Conservation (phyloP, 2,888 invertebrate species). For the Netelia fuscicornis region DNA sequence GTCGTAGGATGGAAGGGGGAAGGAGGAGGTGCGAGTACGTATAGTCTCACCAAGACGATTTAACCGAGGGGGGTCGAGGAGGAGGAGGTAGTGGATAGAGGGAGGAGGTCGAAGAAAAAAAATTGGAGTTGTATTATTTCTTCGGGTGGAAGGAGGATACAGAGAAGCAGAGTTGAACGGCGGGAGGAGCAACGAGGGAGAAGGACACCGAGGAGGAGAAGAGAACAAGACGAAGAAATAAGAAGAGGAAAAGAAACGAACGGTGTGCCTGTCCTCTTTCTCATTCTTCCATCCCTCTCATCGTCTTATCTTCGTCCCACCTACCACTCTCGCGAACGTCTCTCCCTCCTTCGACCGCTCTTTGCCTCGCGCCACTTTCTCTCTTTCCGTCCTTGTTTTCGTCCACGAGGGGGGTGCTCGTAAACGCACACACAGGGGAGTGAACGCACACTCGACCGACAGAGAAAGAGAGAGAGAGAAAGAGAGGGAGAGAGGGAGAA, state of each 20-base stretch:
- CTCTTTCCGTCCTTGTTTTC: slow-evolving; percentile 51
- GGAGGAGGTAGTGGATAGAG: neutral
- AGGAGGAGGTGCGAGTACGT: slow-evolving; percentile 53
- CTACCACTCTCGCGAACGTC: slow-evolving; percentile 41
- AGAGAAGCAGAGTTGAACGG: slow-evolving; percentile 57
- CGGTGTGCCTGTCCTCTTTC: slow-evolving; percentile 44
- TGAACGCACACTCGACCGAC: neutral
- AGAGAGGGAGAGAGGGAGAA: slow-evolving; percentile 11
- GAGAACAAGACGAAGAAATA: slow-evolving; percentile 49
- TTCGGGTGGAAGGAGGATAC: slow-evolving; percentile 61
- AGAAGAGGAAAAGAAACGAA: slow-evolving; percentile 21
- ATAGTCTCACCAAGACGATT: slow-evolving; percentile 12
- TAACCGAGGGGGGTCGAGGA: neutral
- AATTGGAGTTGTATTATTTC: slow-evolving; percentile 60
- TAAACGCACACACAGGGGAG: slow-evolving; percentile 2
- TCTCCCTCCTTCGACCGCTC: slow-evolving; percentile 29
- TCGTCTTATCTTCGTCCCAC: slow-evolving; percentile 59
- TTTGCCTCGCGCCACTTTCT: slow-evolving; percentile 39
- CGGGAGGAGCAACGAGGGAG: slow-evolving; percentile 70
- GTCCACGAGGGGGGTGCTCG: slow-evolving; percentile 31
- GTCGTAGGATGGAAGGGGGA: neutral
- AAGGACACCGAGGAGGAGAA: slow-evolving; percentile 30
- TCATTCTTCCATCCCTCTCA: slow-evolving; percentile 74
- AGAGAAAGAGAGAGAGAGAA: neutral
- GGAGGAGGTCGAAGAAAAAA: slow-evolving; percentile 12